Conservation (phyloP, 1,140 invertebrate species). For the Maconellicoccus hirsutus region DNA sequence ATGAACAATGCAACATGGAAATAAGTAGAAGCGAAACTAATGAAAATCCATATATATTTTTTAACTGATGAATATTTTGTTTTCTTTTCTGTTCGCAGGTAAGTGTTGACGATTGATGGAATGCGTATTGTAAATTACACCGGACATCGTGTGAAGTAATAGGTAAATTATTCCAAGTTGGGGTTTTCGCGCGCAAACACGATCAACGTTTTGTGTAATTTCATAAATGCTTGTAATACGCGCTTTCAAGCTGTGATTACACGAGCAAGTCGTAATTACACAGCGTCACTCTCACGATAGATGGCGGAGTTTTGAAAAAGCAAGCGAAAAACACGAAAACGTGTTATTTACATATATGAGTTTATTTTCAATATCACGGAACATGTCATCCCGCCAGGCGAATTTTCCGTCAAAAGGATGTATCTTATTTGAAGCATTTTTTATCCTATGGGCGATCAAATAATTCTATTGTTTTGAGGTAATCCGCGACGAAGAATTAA, state of each 20-base stretch:
- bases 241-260: background rate
- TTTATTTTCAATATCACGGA: too few species aligned
- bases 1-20: background rate
- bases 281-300: background rate
- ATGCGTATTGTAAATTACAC: background rate
- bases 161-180: background rate
- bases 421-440: too few species aligned
- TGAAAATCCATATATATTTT: background rate
- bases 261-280: background rate
- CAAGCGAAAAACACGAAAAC: too few species aligned
- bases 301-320: too few species aligned
- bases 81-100: background rate
- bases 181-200: background rate
- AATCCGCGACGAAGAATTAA: too few species aligned
- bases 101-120: background rate
- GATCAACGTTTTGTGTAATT: too few species aligned
- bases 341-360: too few species aligned
- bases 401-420: too few species aligned
- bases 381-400: too few species aligned
- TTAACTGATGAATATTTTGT: conserved; percentile 1
- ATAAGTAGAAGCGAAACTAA: background rate
- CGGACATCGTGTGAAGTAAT: too few species aligned
- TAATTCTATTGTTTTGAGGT: too few species aligned
- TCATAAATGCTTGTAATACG: background rate
- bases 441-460: too few species aligned